Conservation (phyloP, 2,113 vertebrate species). For the Anarrhichthys ocellatus region DNA sequence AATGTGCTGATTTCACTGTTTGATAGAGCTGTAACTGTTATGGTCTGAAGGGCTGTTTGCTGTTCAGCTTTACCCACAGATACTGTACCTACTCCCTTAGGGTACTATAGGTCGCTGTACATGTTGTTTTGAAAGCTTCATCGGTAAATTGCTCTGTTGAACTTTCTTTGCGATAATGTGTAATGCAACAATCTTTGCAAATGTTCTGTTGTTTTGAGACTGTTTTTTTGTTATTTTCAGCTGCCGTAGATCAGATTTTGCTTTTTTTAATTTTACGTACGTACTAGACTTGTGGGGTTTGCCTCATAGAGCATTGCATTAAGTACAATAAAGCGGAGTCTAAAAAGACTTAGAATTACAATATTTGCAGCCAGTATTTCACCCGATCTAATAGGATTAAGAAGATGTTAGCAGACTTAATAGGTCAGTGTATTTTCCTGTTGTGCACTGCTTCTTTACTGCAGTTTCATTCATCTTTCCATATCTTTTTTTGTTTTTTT, state of each 20-base stretch:
- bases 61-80: conserved; percentile 9
- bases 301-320: not conserved
- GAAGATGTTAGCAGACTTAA: not conserved
- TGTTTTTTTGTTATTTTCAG: not conserved
- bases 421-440: not conserved
- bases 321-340: not conserved
- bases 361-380: not conserved
- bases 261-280: not conserved
- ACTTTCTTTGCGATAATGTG: not conserved
- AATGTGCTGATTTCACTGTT: conserved; percentile 58
- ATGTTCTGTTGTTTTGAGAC: not conserved
- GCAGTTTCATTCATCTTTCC: not conserved
- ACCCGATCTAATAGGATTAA: not conserved
- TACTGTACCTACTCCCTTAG: not conserved
- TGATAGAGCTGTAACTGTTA: conserved; percentile 27
- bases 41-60: conserved; percentile 36
- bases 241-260: not conserved
- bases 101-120: conserved; percentile 19
- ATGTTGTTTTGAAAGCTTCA: not conserved
- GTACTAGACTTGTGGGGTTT: not conserved
- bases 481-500: not conserved
- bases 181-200: not conserved
- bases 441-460: not conserved
- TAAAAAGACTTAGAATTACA: not conserved
- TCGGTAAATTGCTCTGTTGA: not conserved